Conservation (phyloP, 2,113 vertebrate genomes). For the Dromiciops gliroides region DNA sequence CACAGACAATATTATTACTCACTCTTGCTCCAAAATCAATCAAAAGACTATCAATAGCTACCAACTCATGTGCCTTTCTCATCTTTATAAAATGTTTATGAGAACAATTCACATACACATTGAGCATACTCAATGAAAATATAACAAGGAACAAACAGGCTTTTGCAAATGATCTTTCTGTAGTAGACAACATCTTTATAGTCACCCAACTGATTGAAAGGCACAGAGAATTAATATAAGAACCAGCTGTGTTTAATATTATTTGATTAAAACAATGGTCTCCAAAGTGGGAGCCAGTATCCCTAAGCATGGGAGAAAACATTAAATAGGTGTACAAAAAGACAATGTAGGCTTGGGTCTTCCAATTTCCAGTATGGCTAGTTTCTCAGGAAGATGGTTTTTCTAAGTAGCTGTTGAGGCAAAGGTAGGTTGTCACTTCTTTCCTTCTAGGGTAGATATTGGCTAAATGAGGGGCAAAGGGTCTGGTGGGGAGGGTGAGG, state of each 20-base stretch:
- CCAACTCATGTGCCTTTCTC: no score
- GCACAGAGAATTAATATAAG: not conserved
- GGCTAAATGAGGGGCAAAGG: not conserved
- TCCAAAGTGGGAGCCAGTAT: not conserved
- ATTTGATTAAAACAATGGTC: not conserved
- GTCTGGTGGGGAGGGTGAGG: not conserved
- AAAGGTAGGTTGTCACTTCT: not conserved
- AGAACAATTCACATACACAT: not conserved
- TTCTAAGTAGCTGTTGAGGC: not conserved
- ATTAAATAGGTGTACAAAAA: not conserved
- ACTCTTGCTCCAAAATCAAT: not conserved
- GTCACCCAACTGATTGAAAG: not conserved
- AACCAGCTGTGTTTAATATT: not conserved
- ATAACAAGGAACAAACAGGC: not conserved
- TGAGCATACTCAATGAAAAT: not conserved
- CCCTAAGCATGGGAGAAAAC: not conserved
- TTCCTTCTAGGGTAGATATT: not conserved
- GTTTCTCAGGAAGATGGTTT: not conserved
- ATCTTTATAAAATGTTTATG: not conserved
- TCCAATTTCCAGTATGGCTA: not conserved
- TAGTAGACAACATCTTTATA: not conserved
- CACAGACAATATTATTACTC: not conserved
- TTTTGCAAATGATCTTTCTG: not conserved
- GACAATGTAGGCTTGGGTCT: not conserved
- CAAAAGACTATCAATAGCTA: not conserved